Conservation (phyloP, 2,797 vertebrate species). For the Pseudochirops corinnae region DNA sequence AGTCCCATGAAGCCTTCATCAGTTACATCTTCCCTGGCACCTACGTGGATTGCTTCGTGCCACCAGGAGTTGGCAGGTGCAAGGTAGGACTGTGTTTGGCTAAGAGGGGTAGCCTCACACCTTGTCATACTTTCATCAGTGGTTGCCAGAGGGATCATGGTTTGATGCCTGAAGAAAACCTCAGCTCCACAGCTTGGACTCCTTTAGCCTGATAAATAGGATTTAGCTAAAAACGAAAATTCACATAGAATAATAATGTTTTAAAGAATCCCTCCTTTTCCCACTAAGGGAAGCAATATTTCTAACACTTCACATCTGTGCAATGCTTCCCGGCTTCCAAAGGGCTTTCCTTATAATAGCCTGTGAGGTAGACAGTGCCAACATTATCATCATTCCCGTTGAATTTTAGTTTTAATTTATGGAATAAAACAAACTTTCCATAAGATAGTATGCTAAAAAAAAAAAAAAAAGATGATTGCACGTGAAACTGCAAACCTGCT, state of each 20-base stretch:
- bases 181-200: background rate
- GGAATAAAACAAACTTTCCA: background rate
- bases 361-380: background rate
- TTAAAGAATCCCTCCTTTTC: background rate
- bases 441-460: background rate
- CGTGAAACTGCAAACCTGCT: background rate
- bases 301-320: background rate
- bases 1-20: background rate
- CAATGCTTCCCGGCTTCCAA: background rate
- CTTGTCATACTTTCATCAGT: background rate
- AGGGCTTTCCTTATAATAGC: background rate
- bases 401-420: background rate
- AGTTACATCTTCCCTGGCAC: background rate
- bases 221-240: background rate
- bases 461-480: background rate
- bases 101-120: background rate
- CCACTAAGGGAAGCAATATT: background rate
- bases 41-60: background rate
- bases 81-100: background rate
- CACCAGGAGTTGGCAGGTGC: background rate
- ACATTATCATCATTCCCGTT: background rate
- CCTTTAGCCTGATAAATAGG: background rate
- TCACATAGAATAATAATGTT: background rate
- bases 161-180: background rate
- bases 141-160: background rate